Conservation (phyloP, 1,140 invertebrate genomes). For the Drosophila melanogaster region Release_6_plus_ISO1_MT NT_033779.5:9346001-9346500, state of each 20-base stretch:
- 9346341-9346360: constrained; percentile 2
- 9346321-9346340: constrained; percentile 32
- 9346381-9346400: background rate
- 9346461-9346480: constrained; percentile 64
- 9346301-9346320: constrained; percentile 35
- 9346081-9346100: no score
- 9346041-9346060: no score
- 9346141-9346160: background rate
- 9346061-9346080: no score
- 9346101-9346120: no score
- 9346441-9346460: constrained; percentile 37
- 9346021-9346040: background rate
- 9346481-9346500: constrained; percentile 62
- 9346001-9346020: background rate
- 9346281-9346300: constrained; percentile 22
- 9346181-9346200: background rate
- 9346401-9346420: no score
- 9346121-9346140: no score
- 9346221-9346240: constrained; percentile 11
- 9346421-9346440: background rate
- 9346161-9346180: background rate
- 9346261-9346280: constrained; percentile 15
- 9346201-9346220: background rate
- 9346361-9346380: background rate
- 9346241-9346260: constrained; percentile 13